Base-by-base conservation (phyloP, 2,113 vertebrate species). In the Anas platyrhynchos region DNA sequence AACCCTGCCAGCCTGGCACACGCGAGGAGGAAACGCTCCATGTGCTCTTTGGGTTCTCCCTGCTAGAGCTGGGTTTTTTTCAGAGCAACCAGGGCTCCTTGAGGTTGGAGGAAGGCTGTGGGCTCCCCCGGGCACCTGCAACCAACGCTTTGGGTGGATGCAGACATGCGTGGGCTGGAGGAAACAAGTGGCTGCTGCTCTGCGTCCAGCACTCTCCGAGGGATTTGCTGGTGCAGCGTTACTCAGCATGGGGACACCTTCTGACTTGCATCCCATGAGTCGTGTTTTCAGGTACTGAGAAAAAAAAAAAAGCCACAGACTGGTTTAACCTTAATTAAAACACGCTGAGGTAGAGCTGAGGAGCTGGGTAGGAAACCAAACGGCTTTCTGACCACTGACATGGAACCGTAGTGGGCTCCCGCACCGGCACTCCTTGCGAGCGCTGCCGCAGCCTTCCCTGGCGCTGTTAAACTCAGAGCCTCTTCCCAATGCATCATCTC, bases 401-500 rank as follows among this genome's bases (percentile, higher is more conserved):
- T 68, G 48, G 46, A 71, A 58, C 68, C 34, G 4, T 10, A 32
- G 25, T 8, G 4, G 6, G 50, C 83, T 93, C 52, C 52, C 13
- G 1, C 43, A 25, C 32, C 1, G 7, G 80, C 15, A 1, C 72
- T 38, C 81, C 65, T 82, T 22, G 29, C 58, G 77, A 80, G 78
- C 62, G 26, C 72, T 2, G 8, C 75, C n/a, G 0, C 66, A 55
- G 74, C 66, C 65, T 78, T 94, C 43, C 68, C 72, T 74, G 67
- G 65, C 1, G 4, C 82, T 82, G 3, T 59, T 95, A 55, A 76
- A 79, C 54, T 44, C 92, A 75, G 66, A 66, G 72, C 41, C 61
- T 31, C 79, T 91, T 88, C 83, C 93, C 65, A 93, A 73, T 88
- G 93, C 11, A 79, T 90, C 72, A 67, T 96, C 89, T 82, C 95